Conservation (phyloP, 2,888 invertebrate genomes). For the Drosophila suboccidentalis region DNA sequence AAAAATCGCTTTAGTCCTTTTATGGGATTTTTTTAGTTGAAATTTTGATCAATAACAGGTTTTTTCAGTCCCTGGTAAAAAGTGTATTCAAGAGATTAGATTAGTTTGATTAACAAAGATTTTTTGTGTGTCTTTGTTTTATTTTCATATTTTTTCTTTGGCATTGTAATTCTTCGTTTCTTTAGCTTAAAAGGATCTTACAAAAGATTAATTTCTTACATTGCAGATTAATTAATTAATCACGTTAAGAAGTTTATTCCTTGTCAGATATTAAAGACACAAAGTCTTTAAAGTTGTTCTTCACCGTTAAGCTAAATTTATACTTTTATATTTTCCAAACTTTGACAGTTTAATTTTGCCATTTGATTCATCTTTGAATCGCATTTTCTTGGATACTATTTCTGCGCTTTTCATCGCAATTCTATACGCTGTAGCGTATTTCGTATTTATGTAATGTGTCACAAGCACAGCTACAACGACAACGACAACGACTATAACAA, state of each 20-base stretch:
- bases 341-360: conserved; percentile 12
- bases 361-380: conserved; percentile 9
- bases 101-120: too few species aligned
- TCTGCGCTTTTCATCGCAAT: conserved; percentile 6
- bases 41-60: too few species aligned
- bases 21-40: too few species aligned
- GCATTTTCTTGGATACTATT: conserved; percentile 26
- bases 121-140: too few species aligned
- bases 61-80: too few species aligned
- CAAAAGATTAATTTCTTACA: not conserved
- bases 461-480: conserved; percentile 19
- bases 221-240: too few species aligned
- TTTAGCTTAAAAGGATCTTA: not conserved
- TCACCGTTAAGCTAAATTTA: not conserved
- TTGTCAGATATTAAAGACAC: too few species aligned
- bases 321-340: not conserved
- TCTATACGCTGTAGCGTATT: conserved; percentile 9
- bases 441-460: conserved; percentile 54
- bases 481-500: conserved; percentile 9
- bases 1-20: too few species aligned
- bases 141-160: too few species aligned
- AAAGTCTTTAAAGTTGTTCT: too few species aligned
- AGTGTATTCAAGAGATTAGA: too few species aligned
- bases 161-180: not conserved
- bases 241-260: too few species aligned